A percentile compares a stretch with the other conserved stretches of the same genome.
Evolutionary conservation across 1,140 invertebrate species (phyloP).

Genomic region (Bradynema listronoti): DNA sequence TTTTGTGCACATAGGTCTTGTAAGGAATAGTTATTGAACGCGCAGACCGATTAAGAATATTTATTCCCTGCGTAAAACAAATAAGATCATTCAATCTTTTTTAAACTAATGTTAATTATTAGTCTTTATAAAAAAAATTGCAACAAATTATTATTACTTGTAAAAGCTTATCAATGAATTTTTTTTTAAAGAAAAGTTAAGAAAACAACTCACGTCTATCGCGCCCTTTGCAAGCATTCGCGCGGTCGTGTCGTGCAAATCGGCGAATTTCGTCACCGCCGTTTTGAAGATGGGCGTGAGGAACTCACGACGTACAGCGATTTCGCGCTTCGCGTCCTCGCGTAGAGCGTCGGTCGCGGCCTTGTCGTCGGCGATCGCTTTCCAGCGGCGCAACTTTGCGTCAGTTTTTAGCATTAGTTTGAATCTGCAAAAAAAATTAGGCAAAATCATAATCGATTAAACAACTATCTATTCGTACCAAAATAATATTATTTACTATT

Average conservation of each 20-base stretch:
- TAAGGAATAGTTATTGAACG: too few species aligned
- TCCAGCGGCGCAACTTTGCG: conserved; percentile 48
- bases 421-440: too few species aligned
- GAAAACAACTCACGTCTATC: conserved; percentile 42
- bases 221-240: conserved; percentile 89
- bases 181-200: too few species aligned
- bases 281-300: conserved; percentile 79
- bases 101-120: too few species aligned
- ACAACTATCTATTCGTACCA: too few species aligned
- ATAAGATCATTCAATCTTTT: background rate
- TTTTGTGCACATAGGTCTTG: too few species aligned
- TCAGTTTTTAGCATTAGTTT: conserved; percentile 63
- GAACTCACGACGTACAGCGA: conserved; percentile 65
- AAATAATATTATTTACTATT: too few species aligned
- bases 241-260: conserved; percentile 92
- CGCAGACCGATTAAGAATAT: too few species aligned
- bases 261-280: conserved; percentile 88
- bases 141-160: too few species aligned
- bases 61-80: background rate
- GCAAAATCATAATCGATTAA: too few species aligned
- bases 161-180: too few species aligned
- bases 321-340: conserved; percentile 60
- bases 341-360: conserved; percentile 5
- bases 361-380: conserved; percentile 12
- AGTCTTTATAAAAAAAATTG: too few species aligned